Evolutionary conservation across 2,888 invertebrate species (phyloP), one percentile per base, ranked within the genome.

Genomic region (Rhagonycha lutea): DNA sequence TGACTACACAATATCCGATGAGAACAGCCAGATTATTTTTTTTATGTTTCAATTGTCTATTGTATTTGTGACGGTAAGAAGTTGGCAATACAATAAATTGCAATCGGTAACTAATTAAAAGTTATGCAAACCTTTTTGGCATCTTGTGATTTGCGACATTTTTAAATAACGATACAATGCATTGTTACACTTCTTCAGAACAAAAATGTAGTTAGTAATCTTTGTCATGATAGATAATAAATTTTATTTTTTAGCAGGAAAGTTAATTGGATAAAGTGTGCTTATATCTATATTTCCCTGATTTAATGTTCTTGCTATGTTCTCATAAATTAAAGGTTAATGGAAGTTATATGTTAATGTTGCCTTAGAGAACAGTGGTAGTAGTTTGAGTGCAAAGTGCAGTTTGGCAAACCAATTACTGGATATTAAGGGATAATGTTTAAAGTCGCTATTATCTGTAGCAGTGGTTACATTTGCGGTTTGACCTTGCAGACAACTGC

Each of bases 361-460:
- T 29, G 32, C 73, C 60, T 69, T 73, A 61, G 60, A 61, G 73
- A 69, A 32, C 32, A 23, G n/a, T 47, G 32, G 69, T 61, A 60
- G 62, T 68, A 61, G 61, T 65, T 24, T 65, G 32, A 73, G 61
- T 69, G 60, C 68, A 62, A 61, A 73, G 69, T 26, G n/a, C 18
- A 65, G 63, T 65, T 65, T 70, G 47, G 62, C 47, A 71, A 69
- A 74, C 73, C 85, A 85, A 85, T 85, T 85, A 85, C 83, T 82
- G 74, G 72, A 77, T 72, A 75, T 77, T 70, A 72, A 75, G 83
- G 84, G 84, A 85, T 84, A 84, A 82, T 82, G 82, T 82, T 83
- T 79, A 81, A 81, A 82, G 82, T 83, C 81, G 83, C 84, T 84
- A 85, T 85, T 85, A 84, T 84, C 79, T 80, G 82, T 83, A 79